A percentile compares a stretch with the other conserved stretches of the same genome.
Conservation (phyloP, 2,888 invertebrate species). For the Watsonalla cultraria region DNA sequence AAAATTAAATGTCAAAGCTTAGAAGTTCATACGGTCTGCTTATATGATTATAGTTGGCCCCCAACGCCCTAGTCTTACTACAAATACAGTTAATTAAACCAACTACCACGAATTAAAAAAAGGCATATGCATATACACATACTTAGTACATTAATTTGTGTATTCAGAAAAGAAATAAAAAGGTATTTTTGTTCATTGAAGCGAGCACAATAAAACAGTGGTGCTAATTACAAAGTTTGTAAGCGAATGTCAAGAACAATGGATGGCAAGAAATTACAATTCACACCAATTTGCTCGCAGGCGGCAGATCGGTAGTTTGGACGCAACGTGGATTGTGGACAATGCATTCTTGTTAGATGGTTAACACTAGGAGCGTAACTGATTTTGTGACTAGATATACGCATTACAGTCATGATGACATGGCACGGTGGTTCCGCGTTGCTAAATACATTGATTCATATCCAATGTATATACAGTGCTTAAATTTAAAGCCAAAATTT, state of each 20-base stretch:
- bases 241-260: conserved; percentile 15
- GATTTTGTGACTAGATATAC: not conserved
- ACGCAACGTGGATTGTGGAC: conserved; percentile 26
- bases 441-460: too few species aligned
- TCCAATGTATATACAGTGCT: too few species aligned
- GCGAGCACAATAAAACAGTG: not conserved
- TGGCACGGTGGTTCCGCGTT: not conserved
- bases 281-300: conserved; percentile 22
- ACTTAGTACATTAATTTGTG: too few species aligned
- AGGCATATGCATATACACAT: too few species aligned
- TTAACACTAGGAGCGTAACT: conserved; percentile 22
- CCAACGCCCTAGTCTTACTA: too few species aligned
- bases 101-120: too few species aligned
- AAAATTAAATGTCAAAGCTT: too few species aligned
- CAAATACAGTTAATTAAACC: too few species aligned
- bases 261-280: conserved; percentile 19
- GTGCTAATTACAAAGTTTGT: not conserved
- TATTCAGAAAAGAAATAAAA: too few species aligned
- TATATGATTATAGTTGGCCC: too few species aligned
- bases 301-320: conserved; percentile 42
- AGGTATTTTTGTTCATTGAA: not conserved
- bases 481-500: too few species aligned
- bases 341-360: conserved; percentile 44
- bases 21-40: too few species aligned
- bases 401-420: not conserved